A percentile compares a stretch with the other conserved stretches of the same genome.
Evolutionary conservation across 2,113 vertebrate species (phyloP).

Genomic region (Nycticorax nycticorax): DNA sequence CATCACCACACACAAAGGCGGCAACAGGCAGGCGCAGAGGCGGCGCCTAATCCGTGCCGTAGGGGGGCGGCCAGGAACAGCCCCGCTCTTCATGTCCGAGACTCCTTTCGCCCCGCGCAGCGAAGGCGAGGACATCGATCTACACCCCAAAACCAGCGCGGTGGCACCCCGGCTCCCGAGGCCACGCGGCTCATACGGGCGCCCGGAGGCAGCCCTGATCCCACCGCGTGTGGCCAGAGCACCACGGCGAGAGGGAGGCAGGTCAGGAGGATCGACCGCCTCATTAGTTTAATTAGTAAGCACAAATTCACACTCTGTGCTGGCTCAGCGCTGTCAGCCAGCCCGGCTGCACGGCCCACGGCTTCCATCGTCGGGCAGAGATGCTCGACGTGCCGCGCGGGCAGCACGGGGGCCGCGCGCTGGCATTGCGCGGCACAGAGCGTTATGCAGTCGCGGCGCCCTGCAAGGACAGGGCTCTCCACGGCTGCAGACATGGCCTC

Average conservation of each 20-base stretch:
- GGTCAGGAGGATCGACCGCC: neutral
- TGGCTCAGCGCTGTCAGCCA: fast-evolving
- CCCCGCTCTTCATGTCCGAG: neutral
- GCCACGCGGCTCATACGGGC: too few relatives aligned
- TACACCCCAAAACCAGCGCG: fast-evolving
- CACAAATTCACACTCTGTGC: fast-evolving
- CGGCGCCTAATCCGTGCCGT: fast-evolving
- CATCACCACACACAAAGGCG: neutral
- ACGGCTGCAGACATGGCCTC: neutral
- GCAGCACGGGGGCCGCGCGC: fast-evolving
- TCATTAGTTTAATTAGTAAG: neutral
- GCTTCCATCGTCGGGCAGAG: fast-evolving
- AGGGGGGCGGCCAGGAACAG: neutral
- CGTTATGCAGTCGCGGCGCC: fast-evolving
- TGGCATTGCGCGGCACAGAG: fast-evolving
- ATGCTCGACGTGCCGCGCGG: fast-evolving
- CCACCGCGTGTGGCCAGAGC: neutral
- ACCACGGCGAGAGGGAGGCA: neutral
- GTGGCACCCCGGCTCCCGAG: neutral
- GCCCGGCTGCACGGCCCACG: fast-evolving
- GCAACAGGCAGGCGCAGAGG: neutral
- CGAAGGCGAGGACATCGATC: neutral
- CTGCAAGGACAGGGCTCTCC: neutral
- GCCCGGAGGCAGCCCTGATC: neutral
- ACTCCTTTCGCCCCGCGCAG: neutral